Evolutionary conservation across 1,140 invertebrate genomes (phyloP).

Genomic region (Euwallacea fornicatus): DNA sequence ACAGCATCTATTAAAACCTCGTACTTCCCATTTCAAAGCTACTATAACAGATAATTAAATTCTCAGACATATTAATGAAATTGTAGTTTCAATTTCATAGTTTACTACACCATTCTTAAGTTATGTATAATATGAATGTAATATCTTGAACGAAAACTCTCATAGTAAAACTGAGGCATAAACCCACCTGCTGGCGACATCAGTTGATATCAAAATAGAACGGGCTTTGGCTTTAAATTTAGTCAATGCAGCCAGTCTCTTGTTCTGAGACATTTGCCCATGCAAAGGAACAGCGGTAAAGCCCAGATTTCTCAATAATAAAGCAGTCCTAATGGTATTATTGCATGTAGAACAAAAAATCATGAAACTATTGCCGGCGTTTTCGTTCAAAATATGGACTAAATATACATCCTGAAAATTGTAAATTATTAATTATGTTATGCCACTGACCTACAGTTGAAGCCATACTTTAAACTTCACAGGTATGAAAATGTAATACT

Average conservation of each 20-base stretch:
- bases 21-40: not conserved
- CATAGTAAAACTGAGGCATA: slow-evolving; percentile 7
- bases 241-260: slow-evolving; percentile 85
- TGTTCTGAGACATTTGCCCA: slow-evolving; percentile 96
- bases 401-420: slow-evolving; percentile 86
- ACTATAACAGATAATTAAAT: not conserved
- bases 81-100: slow-evolving; percentile 19
- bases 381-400: slow-evolving; percentile 93
- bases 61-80: slow-evolving; percentile 45
- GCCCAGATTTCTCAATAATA: slow-evolving; percentile 86
- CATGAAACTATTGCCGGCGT: slow-evolving; percentile 96
- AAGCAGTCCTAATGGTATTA: slow-evolving; percentile 83
- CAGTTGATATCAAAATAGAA: slow-evolving; percentile 92
- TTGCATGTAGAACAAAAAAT: slow-evolving; percentile 96
- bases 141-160: too few species aligned
- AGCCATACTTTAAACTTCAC: slow-evolving; percentile 85
- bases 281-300: slow-evolving; percentile 93
- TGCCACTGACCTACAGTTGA: not conserved
- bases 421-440: not conserved
- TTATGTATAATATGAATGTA: not conserved
- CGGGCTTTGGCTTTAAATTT: slow-evolving; percentile 91
- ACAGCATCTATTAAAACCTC: slow-evolving; percentile 1
- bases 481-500: slow-evolving; percentile 96
- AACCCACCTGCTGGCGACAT: slow-evolving; percentile 89
- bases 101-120: slow-evolving; percentile 21